Conservation (phyloP, 2,888 invertebrate species). For the Andrena minutula region DNA sequence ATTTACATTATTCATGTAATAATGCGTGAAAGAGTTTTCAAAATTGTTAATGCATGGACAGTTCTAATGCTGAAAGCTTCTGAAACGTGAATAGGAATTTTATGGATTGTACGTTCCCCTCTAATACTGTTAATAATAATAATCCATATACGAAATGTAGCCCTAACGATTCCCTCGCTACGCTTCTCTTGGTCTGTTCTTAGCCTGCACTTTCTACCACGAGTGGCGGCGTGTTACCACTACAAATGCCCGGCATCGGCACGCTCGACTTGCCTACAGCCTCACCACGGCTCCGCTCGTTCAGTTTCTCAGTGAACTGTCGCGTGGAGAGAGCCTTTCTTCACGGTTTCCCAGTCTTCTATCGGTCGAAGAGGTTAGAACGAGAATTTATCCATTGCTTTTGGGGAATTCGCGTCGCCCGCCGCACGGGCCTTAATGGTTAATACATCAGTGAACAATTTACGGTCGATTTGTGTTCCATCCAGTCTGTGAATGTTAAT, state of each 20-base stretch:
- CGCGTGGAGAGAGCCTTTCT: constrained; percentile 54
- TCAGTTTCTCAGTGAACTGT: constrained; percentile 63
- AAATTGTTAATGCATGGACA: too few relatives aligned
- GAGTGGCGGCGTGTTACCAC: constrained; percentile 51
- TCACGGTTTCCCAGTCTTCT: constrained; percentile 41
- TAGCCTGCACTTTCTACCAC: constrained; percentile 57
- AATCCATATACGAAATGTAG: constrained; percentile 5
- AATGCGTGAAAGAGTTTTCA: neutral
- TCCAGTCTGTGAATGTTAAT: constrained; percentile 26
- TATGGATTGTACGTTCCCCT: too few relatives aligned
- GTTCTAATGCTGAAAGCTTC: too few relatives aligned
- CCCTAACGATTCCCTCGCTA: constrained; percentile 5
- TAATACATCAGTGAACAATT: constrained; percentile 20
- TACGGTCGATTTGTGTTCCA: constrained; percentile 14
- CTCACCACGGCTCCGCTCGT: constrained; percentile 41
- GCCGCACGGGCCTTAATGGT: neutral
- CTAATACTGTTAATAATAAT: constrained; percentile 14
- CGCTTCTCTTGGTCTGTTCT: constrained; percentile 34
- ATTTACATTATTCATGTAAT: neutral
- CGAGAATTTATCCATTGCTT: constrained; percentile 34
- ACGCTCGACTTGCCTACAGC: constrained; percentile 46
- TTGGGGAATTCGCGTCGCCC: neutral
- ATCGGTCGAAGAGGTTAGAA: constrained; percentile 62
- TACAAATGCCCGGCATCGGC: constrained; percentile 33
- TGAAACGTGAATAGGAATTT: too few relatives aligned